Conservation (phyloP, 2,113 vertebrate genomes). For the Nymphicus hollandicus region DNA sequence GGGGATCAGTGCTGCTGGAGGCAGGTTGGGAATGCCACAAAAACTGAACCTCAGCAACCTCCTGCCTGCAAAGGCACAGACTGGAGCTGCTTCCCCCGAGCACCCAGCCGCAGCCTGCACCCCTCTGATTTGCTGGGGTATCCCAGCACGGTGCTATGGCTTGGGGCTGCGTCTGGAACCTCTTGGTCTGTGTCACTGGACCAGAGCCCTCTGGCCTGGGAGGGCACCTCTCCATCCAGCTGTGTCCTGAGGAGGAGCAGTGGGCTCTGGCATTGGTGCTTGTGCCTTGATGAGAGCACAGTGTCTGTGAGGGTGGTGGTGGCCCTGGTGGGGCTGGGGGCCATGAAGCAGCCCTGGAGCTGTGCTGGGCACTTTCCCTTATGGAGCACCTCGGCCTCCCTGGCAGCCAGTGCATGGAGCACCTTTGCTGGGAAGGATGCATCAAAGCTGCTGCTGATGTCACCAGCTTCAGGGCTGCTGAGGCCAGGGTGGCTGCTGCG, state of each 20-base stretch:
- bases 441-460: neutral
- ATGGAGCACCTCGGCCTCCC: rapidly evolving
- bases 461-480: neutral
- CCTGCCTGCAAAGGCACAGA: neutral
- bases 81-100: neutral
- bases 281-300: rapidly evolving
- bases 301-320: too few species aligned
- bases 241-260: neutral
- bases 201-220: neutral
- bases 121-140: rapidly evolving
- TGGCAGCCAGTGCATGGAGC: rapidly evolving
- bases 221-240: neutral
- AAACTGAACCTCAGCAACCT: neutral
- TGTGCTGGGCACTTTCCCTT: rapidly evolving
- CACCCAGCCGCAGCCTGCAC: neutral
- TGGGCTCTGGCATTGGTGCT: rapidly evolving
- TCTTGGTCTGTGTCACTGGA: neutral
- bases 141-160: rapidly evolving
- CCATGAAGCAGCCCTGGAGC: neutral
- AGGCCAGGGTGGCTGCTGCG: neutral
- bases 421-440: neutral
- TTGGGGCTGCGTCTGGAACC: neutral
- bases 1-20: neutral
- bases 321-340: neutral
- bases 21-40: neutral